A percentile compares a stretch with the other conserved stretches of the same genome.
These are phyloP conservation scores for Drosophila simulans DNA, from an alignment of 1,140 invertebrate species.

Conservation along the genomic window DNA sequence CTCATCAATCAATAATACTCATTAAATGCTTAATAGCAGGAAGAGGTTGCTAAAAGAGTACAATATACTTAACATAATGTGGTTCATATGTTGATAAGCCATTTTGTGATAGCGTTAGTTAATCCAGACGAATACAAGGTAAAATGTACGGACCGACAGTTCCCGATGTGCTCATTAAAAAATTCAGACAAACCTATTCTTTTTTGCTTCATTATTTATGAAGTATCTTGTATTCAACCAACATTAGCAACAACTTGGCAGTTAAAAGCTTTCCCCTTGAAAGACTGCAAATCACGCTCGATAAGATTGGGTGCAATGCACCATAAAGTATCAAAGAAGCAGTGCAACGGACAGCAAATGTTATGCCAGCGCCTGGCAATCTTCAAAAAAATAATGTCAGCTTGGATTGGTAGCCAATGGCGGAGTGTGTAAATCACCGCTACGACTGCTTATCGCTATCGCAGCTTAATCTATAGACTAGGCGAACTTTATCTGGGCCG, in stretches of 20 bases:
- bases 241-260: background rate
- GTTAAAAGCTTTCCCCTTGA: background rate
- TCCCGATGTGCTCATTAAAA: too few species aligned
- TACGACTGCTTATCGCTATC: slow-evolving; percentile 53
- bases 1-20: slow-evolving; percentile 10
- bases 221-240: background rate
- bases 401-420: slow-evolving; percentile 35
- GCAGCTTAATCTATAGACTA: slow-evolving; percentile 56
- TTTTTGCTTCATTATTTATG: too few species aligned
- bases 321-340: slow-evolving; percentile 15
- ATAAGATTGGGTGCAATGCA: slow-evolving; percentile 40
- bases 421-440: slow-evolving; percentile 62
- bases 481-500: slow-evolving; percentile 57
- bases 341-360: slow-evolving; percentile 16
- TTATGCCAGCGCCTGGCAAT: slow-evolving; percentile 29
- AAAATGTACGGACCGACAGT: background rate
- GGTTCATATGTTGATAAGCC: background rate
- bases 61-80: background rate
- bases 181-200: too few species aligned
- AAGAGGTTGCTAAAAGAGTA: background rate
- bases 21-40: background rate
- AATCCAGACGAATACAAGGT: background rate
- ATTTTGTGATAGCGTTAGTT: background rate
- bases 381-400: background rate
- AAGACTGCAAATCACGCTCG: slow-evolving; percentile 25